These are phyloP conservation scores for Neodon shergylaensis DNA, from an alignment of 2,113 vertebrate genomes.

Conservation along the genomic window DNA sequence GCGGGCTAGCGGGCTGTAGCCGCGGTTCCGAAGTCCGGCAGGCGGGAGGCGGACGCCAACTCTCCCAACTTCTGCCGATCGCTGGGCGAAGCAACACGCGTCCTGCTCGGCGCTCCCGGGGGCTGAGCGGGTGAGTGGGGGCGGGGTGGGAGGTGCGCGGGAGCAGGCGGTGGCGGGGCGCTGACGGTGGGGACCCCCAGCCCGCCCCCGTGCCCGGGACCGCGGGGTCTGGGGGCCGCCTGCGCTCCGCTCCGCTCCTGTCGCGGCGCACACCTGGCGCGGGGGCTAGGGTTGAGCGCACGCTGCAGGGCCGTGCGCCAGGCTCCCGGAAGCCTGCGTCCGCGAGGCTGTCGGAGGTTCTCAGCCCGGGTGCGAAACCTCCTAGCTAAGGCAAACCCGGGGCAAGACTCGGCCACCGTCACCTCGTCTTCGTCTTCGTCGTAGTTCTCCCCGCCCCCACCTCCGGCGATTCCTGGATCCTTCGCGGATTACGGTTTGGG, in stretches of 20 bases:
- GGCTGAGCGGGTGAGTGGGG: constrained; percentile 79
- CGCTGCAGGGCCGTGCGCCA: constrained; percentile 10
- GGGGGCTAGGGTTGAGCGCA: constrained; percentile 35
- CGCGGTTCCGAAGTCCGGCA: constrained; percentile 61
- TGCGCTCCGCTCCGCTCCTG: not conserved
- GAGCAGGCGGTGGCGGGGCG: constrained; percentile 76
- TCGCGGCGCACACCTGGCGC: constrained; percentile 69
- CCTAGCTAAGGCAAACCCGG: not conserved
- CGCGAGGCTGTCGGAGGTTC: constrained; percentile 6
- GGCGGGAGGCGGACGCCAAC: constrained; percentile 76
- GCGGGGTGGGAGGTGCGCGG: constrained; percentile 68
- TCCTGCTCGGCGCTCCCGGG: constrained; percentile 71
- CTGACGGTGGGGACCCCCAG: constrained; percentile 68
- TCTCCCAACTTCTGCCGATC: constrained; percentile 81
- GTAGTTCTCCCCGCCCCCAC: not conserved
- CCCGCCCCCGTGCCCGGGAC: constrained; percentile 64
- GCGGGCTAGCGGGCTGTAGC: constrained; percentile 42
- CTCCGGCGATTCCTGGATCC: constrained; percentile 55
- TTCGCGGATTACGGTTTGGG: not conserved
- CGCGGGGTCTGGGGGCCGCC: constrained; percentile 6
- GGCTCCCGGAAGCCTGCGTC: not conserved
- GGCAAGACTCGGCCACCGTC: not conserved
- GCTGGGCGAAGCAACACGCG: constrained; percentile 75
- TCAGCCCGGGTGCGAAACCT: not conserved
- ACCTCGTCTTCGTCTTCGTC: not conserved